Conservation (phyloP, 2,888 invertebrate genomes). For the Luperina testacea region DNA sequence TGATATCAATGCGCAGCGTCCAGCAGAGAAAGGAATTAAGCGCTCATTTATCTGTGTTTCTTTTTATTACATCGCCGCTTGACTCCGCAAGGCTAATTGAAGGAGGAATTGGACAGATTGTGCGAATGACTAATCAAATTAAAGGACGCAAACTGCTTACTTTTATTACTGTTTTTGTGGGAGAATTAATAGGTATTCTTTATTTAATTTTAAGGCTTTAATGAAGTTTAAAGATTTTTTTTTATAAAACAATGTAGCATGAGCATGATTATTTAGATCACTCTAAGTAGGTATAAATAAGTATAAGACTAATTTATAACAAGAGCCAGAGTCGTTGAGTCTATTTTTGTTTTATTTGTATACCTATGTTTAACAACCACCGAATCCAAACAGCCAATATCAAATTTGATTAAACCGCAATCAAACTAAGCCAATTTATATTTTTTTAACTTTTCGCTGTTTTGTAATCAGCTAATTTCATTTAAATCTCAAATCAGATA, state of each 20-base stretch:
- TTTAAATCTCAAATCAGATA: slow-evolving; percentile 83
- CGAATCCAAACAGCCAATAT: slow-evolving; percentile 14
- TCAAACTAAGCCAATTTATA: slow-evolving; percentile 57
- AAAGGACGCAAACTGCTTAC: slow-evolving; percentile 55
- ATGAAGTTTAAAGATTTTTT: background rate
- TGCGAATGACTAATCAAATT: slow-evolving; percentile 68
- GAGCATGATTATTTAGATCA: background rate
- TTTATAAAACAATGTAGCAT: background rate
- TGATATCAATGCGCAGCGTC: slow-evolving; percentile 86
- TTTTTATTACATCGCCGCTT: slow-evolving; percentile 78
- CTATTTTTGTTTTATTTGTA: background rate
- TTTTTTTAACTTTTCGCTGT: slow-evolving; percentile 51
- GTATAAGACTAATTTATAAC: background rate
- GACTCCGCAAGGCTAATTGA: slow-evolving; percentile 71
- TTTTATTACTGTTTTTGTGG: slow-evolving; percentile 54
- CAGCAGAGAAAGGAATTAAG: slow-evolving; percentile 81
- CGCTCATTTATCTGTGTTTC: slow-evolving; percentile 79
- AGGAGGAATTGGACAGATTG: slow-evolving; percentile 68
- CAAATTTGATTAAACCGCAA: slow-evolving; percentile 47
- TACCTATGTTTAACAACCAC: background rate
- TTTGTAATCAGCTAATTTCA: slow-evolving; percentile 78
- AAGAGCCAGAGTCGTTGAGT: too few species aligned
- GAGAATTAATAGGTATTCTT: slow-evolving; percentile 3
- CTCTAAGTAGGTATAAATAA: background rate
- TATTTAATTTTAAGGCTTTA: background rate